A percentile compares a stretch with the other conserved stretches of the same genome.
Evolutionary conservation across 1,140 invertebrate species (phyloP).

Genomic region (Vanessa tameamea): DNA sequence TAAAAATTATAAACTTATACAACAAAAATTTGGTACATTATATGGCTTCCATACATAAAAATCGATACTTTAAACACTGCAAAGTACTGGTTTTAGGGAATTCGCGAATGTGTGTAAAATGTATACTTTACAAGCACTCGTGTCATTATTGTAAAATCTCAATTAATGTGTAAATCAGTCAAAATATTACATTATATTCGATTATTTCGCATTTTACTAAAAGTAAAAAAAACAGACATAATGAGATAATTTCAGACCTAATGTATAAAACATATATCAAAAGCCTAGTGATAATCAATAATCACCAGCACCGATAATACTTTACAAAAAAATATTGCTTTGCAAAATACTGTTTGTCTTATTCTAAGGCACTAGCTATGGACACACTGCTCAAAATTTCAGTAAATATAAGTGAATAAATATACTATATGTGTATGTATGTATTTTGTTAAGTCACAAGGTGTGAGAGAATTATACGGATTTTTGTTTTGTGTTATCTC

Average conservation of each 20-base stretch:
- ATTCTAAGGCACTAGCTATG: constrained; percentile 23
- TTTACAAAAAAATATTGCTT: constrained; percentile 16
- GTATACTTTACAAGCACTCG: neutral
- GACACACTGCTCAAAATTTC: neutral
- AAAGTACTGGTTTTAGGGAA: no score
- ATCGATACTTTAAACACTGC: no score
- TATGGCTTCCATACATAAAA: neutral
- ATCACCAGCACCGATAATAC: constrained; percentile 8
- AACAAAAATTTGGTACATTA: constrained; percentile 8
- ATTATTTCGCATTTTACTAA: neutral
- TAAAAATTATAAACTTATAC: neutral
- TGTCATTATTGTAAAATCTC: neutral
- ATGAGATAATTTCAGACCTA: constrained; percentile 4
- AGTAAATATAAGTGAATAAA: neutral
- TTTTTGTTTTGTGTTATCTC: neutral
- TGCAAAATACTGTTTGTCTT: constrained; percentile 30
- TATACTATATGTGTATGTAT: neutral
- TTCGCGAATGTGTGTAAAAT: no score
- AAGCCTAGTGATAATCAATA: constrained; percentile 2
- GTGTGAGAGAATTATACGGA: no score
- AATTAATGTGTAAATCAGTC: no score
- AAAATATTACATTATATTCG: neutral
- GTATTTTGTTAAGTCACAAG: neutral
- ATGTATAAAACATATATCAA: neutral
- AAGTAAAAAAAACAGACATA: neutral